These are phyloP conservation scores for Leptinotarsa lineolata DNA, from an alignment of 1,140 invertebrate species.

Conservation along the genomic window DNA sequence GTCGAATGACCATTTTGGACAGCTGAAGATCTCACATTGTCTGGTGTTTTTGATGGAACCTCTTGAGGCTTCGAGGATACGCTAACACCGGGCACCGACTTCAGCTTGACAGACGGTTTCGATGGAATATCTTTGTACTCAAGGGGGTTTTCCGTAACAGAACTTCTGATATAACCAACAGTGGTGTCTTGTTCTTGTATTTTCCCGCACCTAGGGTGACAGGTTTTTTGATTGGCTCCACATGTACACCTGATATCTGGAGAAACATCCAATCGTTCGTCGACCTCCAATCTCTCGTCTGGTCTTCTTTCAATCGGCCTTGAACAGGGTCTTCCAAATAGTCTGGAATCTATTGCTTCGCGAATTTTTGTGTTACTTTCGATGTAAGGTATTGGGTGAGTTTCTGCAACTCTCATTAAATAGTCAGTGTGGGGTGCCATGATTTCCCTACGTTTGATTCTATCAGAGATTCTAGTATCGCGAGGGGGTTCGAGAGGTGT, in stretches of 20 bases:
- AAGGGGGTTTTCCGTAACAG: not conserved
- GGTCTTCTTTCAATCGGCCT: not conserved
- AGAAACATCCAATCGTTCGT: not conserved
- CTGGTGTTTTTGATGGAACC: constrained; percentile 41
- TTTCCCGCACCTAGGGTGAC: not conserved
- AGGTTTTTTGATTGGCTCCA: not conserved
- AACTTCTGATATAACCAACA: not conserved
- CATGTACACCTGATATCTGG: not conserved
- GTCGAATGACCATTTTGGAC: too few species aligned
- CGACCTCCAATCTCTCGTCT: not conserved
- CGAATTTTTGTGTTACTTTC: constrained; percentile 22
- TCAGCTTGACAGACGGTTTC: not conserved
- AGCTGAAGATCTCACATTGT: constrained; percentile 35
- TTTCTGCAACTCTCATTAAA: constrained; percentile 31
- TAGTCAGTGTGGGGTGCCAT: constrained; percentile 34
- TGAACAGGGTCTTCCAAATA: not conserved
- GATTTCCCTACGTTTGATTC: constrained; percentile 41
- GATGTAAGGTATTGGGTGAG: constrained; percentile 7
- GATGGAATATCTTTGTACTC: not conserved
- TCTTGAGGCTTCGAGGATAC: constrained; percentile 11
- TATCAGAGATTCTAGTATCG: constrained; percentile 47
- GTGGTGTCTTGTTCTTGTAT: not conserved
- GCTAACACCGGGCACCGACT: too few species aligned
- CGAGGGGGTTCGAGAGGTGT: not conserved
- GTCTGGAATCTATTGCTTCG: constrained; percentile 18